These are phyloP conservation scores for Marcusenius ussheri DNA, from an alignment of 2,113 vertebrate genomes.

Conservation along the genomic window DNA sequence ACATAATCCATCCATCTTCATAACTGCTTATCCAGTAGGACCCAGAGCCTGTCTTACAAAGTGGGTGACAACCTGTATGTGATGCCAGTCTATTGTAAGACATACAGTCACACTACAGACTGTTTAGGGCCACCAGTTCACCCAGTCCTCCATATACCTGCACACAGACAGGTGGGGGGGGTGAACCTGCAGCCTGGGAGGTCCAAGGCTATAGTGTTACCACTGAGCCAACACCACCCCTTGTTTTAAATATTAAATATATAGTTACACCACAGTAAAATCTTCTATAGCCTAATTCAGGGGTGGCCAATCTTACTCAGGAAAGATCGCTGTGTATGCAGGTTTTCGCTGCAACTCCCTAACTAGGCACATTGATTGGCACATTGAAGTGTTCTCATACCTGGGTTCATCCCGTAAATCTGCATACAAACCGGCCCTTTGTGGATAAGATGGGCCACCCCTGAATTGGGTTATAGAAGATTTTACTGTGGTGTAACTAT, in stretches of 20 bases:
- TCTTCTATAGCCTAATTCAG: neutral
- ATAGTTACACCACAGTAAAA: neutral
- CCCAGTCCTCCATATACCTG: neutral
- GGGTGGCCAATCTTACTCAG: neutral
- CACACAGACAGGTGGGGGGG: neutral
- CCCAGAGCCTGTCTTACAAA: neutral
- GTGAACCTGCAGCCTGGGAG: neutral
- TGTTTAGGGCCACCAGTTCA: neutral
- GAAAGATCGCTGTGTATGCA: neutral
- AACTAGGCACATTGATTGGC: neutral
- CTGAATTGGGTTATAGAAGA: neutral
- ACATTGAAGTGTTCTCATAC: neutral
- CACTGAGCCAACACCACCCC: neutral
- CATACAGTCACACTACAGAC: neutral
- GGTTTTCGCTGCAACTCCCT: neutral
- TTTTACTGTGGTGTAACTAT: neutral
- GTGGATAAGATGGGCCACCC: neutral
- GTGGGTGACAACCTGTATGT: neutral
- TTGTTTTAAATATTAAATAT: neutral
- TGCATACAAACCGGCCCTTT: neutral
- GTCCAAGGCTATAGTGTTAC: neutral
- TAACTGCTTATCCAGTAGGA: neutral
- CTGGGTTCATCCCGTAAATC: neutral
- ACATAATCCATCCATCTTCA: neutral
- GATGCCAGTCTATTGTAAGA: neutral